Base-by-base conservation (phyloP, 1,140 invertebrate species). In the Venturia canescens region DNA sequence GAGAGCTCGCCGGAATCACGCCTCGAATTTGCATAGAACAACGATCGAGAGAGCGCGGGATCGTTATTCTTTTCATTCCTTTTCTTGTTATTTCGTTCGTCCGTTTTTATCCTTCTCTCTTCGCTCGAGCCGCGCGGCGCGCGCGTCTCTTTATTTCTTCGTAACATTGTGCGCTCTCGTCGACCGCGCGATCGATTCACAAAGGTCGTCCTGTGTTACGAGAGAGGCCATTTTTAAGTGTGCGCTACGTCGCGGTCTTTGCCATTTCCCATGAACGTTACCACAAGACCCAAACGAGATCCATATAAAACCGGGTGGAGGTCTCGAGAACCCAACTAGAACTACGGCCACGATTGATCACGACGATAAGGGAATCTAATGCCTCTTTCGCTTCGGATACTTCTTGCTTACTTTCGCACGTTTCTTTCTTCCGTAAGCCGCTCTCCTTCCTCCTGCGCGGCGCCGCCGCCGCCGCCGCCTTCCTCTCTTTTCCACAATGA, bases 191-290 rank as follows among this genome's bases (percentile, higher is more conserved):
- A 38, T 27, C 27, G 63, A 53, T 21, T 67, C 50, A 57, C 81
- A 83, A 83, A 83, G 78, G 78, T 80, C 74, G 78, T 72, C 70
- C 63, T 79, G 75, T 81, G 78, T 83, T 83, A 83, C 66, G 78
- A 48, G 57, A 66, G n/a, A 69, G 80, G 71, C 76, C 79, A 82
- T 84, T 82, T 78, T 57, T 44, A 60, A 57, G 29, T 72, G 66
- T 77, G n/a, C 75, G 16, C 72, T 16, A 31, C 53, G 48, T 70
- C 79, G 66, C 70, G 79, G 66, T 81, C 80, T 81, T 77, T 82
- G 82, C 82, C 81, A 82, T 84, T 84, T 84, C 83, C 81, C 83
- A 84, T 84, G 80, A 63, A 84, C 82, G 81, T 69, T 69, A 21
- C 78, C 44, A 79, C 50, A 79, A 57, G 63, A 38, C 57, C 23